Base-by-base conservation (phyloP, 2,888 invertebrate species). In the Timema cristinae region DNA sequence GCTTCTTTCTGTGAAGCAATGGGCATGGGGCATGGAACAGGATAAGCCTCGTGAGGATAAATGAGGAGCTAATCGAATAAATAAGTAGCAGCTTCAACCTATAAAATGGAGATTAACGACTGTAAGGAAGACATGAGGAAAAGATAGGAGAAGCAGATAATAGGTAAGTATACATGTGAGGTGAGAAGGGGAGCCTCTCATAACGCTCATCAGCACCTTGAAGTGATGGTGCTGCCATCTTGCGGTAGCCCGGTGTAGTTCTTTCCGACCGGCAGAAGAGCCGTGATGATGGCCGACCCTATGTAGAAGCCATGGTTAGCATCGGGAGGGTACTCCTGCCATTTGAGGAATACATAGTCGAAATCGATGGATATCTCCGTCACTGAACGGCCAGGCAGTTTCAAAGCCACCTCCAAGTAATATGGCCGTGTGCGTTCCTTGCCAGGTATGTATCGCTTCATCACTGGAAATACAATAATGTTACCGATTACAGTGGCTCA, bases 301-400 rank as follows among this genome's bases (percentile, higher is more conserved):
- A 98, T 89, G 80, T 97, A 97, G 83, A 98, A 97, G 0, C 99
- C 99, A 83, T 98, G 98, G 85, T 98, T 98, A 0, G 99, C 98
- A 87, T 99, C 99, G 0, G 99, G 99, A 13, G 98, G 99, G 84
- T 99, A 99, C 82, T 99, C 98, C 79, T 96, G 93, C 96, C 98
- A 98, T 83, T 97, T 97, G 7, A 98, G 86, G 80, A 98, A 95
- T n/a, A 95, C 91, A 83, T 94, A 94, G 82, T 97, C 96, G 84
- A 98, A 95, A 79, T 96, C 92, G 76, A 97, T 88, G 9, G 91
- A 91, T 69, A 98, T 86, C 75, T 91, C 89, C 0, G 94, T 93
- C 7, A 90, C 88, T 0, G 95, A 92, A 76, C 89, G 87, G 0
- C 95, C 87, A 9, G 97, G 95, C 72, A 98, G 82, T 75, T 86